Conservation (phyloP, 1,140 invertebrate species). For the Holotrichia oblita region DNA sequence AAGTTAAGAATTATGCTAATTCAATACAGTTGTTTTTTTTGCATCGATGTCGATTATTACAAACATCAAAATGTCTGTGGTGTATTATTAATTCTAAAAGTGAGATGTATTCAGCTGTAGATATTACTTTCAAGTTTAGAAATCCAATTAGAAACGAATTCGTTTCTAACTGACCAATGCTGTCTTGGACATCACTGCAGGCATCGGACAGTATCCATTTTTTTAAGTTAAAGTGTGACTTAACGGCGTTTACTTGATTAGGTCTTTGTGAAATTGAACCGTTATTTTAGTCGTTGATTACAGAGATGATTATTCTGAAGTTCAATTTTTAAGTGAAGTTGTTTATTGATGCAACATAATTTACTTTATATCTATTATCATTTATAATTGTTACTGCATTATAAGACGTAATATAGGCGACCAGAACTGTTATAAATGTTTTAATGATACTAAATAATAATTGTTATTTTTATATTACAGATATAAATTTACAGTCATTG, state of each 20-base stretch:
- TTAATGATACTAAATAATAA: too few species aligned
- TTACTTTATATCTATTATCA: too few species aligned
- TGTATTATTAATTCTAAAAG: neutral
- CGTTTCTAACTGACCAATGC: neutral
- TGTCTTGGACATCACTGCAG: neutral
- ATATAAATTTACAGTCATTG: too few species aligned
- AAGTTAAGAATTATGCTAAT: conserved; percentile 33
- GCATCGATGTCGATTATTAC: neutral
- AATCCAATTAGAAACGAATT: neutral
- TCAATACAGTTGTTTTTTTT: neutral
- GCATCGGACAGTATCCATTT: neutral
- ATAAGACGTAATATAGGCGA: too few species aligned
- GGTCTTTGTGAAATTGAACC: neutral
- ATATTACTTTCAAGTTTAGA: neutral
- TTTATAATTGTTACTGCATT: too few species aligned
- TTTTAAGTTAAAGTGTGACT: neutral
- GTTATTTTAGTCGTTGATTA: neutral
- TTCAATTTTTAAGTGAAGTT: neutral
- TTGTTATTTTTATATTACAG: too few species aligned
- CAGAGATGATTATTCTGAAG: neutral
- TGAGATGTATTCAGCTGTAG: neutral
- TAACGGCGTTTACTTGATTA: neutral
- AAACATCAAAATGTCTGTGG: neutral
- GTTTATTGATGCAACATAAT: too few species aligned
- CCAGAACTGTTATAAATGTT: too few species aligned